Base-by-base conservation (phyloP, 1,140 invertebrate species). In the Sminthurinus signatus region DNA sequence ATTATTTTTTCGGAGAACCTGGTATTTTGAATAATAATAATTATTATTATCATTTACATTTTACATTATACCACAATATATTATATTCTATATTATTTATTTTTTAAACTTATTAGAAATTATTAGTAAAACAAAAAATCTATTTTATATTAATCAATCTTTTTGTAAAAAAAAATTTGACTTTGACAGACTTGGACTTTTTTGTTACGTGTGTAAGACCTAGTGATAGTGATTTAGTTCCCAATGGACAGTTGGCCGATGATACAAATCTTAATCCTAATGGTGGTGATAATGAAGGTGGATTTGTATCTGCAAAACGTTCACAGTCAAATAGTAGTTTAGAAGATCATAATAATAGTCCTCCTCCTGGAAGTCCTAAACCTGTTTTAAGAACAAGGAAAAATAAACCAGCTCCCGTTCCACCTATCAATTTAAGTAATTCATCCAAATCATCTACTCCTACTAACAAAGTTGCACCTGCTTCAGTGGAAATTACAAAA, bases 301-400 rank as follows among this genome's bases (percentile, higher is more conserved):
- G 32, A 32, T 39, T 32, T 39, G 12, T 27, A 31, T 3, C 29
- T 36, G 82, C 86, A 61, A 83, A 84, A 36, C 82, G 85, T 65
- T 83, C 84, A 25, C 81, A 85, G 61, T 86, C 84, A 0, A 86
- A 82, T 68, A 84, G 82, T 65, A 86, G 84, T 66, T 76, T 86
- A 64, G 74, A 76, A 25, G 75, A 76, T 39, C 73, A 74, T 14
- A 27, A 31, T 23, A 56, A 39, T 42, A 85, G 83, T 68, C 83
- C 84, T 14, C 83, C 85, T 21, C 78, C 81, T 59, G 85, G 84
- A 10, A 87, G 86, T 74, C 86, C 86, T 25, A 88, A 86, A 72
- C 86, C 86, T 5, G 71, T 84, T 51, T 78, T 81, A 48, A 80
- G 86, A 29, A n/a, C n/a, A n/a, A 61, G 73, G 31, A 75, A 73